Conservation (phyloP, 1,140 invertebrate genomes). For the Nephotettix cincticeps region DNA sequence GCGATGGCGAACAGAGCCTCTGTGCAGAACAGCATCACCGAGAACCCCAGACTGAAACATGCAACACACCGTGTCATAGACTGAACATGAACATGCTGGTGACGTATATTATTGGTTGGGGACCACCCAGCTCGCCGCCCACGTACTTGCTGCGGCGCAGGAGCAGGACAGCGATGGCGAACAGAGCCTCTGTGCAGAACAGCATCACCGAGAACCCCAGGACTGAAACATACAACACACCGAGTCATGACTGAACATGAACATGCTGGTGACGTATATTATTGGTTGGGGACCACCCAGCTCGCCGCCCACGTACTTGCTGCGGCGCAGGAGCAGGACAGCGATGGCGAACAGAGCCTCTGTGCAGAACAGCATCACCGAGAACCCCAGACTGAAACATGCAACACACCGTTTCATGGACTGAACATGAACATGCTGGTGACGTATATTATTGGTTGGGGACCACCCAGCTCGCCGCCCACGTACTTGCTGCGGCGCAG, state of each 20-base stretch:
- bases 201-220: conserved; percentile 88
- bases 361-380: conserved; percentile 84
- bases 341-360: conserved; percentile 78
- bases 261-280: not conserved
- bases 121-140: conserved; percentile 93
- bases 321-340: conserved; percentile 78
- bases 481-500: conserved; percentile 72
- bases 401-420: no score
- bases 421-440: no score
- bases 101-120: conserved; percentile 44
- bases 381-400: conserved; percentile 77
- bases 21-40: conserved; percentile 84
- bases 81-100: not conserved
- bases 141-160: conserved; percentile 72
- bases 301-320: conserved; percentile 82
- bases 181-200: conserved; percentile 82
- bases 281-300: conserved; percentile 76
- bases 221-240: no score
- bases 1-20: conserved; percentile 76
- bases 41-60: conserved; percentile 77
- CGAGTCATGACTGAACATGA: no score
- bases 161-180: conserved; percentile 77
- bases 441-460: conserved; percentile 44
- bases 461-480: conserved; percentile 93
- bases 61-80: no score